Evolutionary conservation across 2,888 invertebrate species (phyloP).

Genomic region (Frankliniella intonsa): DNA sequence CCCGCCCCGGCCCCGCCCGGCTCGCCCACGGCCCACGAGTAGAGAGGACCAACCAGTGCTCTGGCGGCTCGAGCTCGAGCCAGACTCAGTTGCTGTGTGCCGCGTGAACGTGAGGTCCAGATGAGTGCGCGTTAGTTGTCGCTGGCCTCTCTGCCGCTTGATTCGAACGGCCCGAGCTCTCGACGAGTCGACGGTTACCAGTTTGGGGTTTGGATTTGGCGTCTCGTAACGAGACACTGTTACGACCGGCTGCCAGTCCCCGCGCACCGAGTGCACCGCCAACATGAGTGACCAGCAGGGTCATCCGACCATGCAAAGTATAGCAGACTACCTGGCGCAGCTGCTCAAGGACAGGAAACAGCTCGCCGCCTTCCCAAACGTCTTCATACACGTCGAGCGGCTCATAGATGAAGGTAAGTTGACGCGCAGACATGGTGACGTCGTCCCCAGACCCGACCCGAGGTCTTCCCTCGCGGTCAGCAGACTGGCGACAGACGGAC

Average conservation of each 20-base stretch:
- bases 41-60: constrained; percentile 24
- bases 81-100: background rate
- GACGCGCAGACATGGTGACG: constrained; percentile 24
- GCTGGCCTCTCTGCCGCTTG: background rate
- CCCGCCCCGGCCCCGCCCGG: background rate
- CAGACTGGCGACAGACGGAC: background rate
- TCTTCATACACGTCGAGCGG: constrained; percentile 98
- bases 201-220: no score
- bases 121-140: background rate
- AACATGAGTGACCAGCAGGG: constrained; percentile 38
- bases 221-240: no score
- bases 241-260: no score
- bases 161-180: background rate
- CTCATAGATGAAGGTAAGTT: constrained; percentile 96
- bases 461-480: background rate
- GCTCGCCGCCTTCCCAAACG: constrained; percentile 98
- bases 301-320: constrained; percentile 78
- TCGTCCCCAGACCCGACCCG: background rate
- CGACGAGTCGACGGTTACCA: background rate
- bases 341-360: constrained; percentile 99
- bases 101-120: background rate
- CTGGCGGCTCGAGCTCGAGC: constrained; percentile 7
- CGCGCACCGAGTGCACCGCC: background rate
- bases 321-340: constrained; percentile 99
- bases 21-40: constrained; percentile 16